Conservation (phyloP, 2,888 invertebrate genomes). For the Melangyna quadrimaculata region DNA sequence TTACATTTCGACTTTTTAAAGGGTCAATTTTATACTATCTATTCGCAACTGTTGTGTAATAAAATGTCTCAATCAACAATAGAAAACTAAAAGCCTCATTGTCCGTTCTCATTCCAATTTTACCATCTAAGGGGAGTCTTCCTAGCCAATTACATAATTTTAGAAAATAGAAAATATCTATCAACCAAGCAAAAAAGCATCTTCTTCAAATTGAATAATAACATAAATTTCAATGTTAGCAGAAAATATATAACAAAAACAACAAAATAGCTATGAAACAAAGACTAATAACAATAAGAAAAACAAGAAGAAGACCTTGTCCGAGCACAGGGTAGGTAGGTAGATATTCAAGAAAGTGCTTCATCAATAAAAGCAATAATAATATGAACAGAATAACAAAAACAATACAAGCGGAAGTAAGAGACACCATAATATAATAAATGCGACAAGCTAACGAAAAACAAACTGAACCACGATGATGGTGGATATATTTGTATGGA, state of each 20-base stretch:
- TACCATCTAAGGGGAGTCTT: not conserved
- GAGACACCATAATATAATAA: conserved; percentile 60
- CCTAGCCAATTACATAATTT: not conserved
- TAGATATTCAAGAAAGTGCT: not conserved
- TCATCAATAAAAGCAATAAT: conserved; percentile 56
- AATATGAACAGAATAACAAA: conserved; percentile 45
- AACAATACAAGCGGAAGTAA: conserved; percentile 68
- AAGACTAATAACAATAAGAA: not conserved
- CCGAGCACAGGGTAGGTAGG: too few relatives aligned
- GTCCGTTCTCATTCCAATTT: not conserved
- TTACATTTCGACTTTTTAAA: too few relatives aligned
- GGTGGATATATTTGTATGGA: not conserved
- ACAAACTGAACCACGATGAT: not conserved
- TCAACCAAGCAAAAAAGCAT: conserved; percentile 10
- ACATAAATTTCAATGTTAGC: conserved; percentile 65
- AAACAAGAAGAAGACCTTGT: not conserved
- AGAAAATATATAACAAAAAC: conserved; percentile 38
- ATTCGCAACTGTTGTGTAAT: too few relatives aligned
- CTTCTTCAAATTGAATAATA: conserved; percentile 52
- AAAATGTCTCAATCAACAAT: too few relatives aligned
- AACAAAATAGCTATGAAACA: conserved; percentile 30
- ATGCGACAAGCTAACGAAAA: conserved; percentile 22
- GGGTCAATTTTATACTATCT: too few relatives aligned
- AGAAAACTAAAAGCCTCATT: too few relatives aligned
- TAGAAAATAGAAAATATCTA: conserved; percentile 11